Percentiles rank a stretch among this genome's conserved stretches.
These are phyloP conservation scores for Cebidichthys violaceus DNA, from an alignment of 2,113 vertebrate genomes.

Conservation along the genomic window DNA sequence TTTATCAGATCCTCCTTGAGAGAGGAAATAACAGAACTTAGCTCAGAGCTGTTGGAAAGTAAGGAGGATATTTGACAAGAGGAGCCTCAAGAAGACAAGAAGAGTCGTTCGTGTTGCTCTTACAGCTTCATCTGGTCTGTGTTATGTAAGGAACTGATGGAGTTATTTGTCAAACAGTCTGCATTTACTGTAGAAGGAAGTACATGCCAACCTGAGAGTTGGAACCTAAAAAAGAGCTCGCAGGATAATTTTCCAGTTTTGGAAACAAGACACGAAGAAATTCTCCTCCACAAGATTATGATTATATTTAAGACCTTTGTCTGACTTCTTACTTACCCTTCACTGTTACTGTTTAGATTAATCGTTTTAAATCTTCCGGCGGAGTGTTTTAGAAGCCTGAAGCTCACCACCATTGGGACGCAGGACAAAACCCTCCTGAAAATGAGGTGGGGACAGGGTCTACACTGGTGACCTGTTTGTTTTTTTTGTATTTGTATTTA, in stretches of 20 bases:
- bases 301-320: not conserved
- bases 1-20: conserved; percentile 9
- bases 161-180: not conserved
- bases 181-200: not conserved
- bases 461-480: not conserved
- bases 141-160: not conserved
- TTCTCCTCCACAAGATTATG: not conserved
- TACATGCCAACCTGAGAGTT: not conserved
- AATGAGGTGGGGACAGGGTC: not conserved
- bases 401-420: not conserved
- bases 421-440: not conserved
- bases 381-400: no score
- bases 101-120: not conserved
- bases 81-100: no score
- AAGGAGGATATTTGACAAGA: not conserved
- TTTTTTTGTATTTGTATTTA: no score
- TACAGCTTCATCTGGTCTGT: not conserved
- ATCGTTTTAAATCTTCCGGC: not conserved
- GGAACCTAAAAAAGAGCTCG: not conserved
- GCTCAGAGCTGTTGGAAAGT: not conserved
- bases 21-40: conserved; percentile 3
- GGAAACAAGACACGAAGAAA: not conserved
- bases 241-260: no score
- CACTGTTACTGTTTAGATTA: not conserved
- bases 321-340: not conserved